These are phyloP conservation scores for Siniperca obscura DNA, from an alignment of 2,797 vertebrate genomes.

Conservation along the genomic window DNA sequence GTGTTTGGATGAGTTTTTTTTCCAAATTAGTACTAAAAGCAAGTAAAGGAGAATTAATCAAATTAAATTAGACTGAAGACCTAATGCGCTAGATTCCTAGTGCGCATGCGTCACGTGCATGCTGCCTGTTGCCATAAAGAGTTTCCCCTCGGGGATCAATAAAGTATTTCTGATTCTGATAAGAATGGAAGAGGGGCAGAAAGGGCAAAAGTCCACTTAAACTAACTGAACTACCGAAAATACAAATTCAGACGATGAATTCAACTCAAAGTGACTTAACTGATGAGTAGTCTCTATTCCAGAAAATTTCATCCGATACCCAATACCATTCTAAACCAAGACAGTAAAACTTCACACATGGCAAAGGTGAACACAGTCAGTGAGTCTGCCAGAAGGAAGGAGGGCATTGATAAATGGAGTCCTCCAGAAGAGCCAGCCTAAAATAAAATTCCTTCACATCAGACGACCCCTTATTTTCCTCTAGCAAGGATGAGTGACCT, in stretches of 20 bases:
- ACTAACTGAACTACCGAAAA: neutral
- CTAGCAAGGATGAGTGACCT: constrained; percentile 79
- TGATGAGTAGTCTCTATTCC: neutral
- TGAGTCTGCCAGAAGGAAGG: constrained; percentile 31
- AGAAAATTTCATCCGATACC: neutral
- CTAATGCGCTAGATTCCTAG: neutral
- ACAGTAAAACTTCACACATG: constrained; percentile 29
- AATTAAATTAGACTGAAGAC: neutral
- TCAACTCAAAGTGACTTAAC: neutral
- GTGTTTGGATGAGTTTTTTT: neutral
- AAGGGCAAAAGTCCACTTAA: neutral
- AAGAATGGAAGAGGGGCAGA: neutral
- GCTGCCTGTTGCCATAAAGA: no score
- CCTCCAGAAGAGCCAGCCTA: constrained; percentile 67
- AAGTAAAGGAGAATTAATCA: neutral
- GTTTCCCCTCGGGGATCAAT: no score
- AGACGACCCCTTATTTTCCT: constrained; percentile 71
- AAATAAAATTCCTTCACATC: constrained; percentile 82
- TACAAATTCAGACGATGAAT: neutral
- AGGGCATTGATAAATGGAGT: constrained; percentile 77
- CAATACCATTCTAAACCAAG: constrained; percentile 14
- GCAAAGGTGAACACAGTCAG: constrained; percentile 52
- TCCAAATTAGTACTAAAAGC: neutral
- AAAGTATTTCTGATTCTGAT: no score
- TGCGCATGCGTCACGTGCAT: no score